A percentile compares a stretch with the other conserved stretches of the same genome.
Evolutionary conservation across 2,888 invertebrate genomes (phyloP).

Genomic region (Rotaria magnacalcarata): DNA sequence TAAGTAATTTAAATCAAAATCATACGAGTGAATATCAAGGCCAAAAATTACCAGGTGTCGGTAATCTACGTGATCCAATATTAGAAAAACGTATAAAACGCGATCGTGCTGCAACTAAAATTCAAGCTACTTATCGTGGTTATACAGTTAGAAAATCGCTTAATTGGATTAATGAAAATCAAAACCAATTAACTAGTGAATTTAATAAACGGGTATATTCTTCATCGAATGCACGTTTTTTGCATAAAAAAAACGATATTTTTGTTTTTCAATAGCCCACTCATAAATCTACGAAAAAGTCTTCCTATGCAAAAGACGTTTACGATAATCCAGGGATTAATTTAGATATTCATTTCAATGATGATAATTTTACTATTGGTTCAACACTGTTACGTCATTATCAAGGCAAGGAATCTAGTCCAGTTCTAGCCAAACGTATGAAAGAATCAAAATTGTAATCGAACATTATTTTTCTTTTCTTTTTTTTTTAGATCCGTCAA

Average conservation of each 20-base stretch:
- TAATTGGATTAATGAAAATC: constrained; percentile 2
- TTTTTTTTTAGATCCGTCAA: not conserved
- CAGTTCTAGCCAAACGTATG: not conserved
- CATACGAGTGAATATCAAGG: not conserved
- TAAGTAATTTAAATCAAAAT: constrained; percentile 28
- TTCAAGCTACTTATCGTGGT: constrained; percentile 52
- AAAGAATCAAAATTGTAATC: no score
- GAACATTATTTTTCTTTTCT: not conserved
- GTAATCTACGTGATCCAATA: constrained; percentile 3
- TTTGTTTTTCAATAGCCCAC: not conserved
- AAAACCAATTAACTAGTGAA: not conserved
- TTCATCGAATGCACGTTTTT: not conserved
- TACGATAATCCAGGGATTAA: not conserved
- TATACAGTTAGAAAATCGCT: constrained; percentile 50
- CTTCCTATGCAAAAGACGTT: not conserved
- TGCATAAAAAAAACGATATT: no score
- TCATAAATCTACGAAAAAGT: not conserved
- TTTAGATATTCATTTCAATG: not conserved
- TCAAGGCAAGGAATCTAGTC: not conserved
- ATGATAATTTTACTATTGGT: constrained; percentile 19
- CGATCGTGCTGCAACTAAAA: constrained; percentile 50
- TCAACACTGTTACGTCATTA: not conserved
- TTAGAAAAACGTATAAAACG: not conserved
- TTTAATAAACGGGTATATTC: not conserved
- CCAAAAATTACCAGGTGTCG: not conserved